Conservation (phyloP, 1,140 invertebrate genomes). For the Piezodorus guildinii region DNA sequence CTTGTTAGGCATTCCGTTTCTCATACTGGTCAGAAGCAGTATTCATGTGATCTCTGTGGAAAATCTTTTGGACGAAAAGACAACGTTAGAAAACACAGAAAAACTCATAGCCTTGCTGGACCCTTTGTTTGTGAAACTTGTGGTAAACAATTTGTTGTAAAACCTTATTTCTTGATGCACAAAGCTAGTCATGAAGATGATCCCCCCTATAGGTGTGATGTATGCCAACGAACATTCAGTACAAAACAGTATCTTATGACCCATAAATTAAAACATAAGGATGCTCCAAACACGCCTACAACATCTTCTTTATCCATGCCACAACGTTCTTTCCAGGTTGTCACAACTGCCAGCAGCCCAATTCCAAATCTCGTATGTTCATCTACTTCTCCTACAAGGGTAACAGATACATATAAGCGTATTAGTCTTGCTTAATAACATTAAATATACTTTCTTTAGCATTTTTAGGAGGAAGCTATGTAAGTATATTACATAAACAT, state of each 20-base stretch:
- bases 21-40: constrained; percentile 62
- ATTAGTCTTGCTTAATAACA: not conserved
- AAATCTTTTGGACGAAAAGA: constrained; percentile 66
- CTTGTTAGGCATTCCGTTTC: constrained; percentile 57
- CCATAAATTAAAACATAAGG: constrained; percentile 38
- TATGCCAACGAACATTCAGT: constrained; percentile 39
- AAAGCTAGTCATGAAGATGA: constrained; percentile 39
- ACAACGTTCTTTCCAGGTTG: constrained; percentile 1
- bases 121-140: constrained; percentile 58
- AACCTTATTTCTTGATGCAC: constrained; percentile 54
- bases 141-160: constrained; percentile 58
- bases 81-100: constrained; percentile 59
- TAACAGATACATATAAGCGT: not conserved
- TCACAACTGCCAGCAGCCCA: not conserved
- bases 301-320: not conserved
- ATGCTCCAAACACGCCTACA: not conserved
- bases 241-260: constrained; percentile 40
- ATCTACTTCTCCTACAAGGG: not conserved
- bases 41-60: constrained; percentile 60
- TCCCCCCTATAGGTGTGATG: constrained; percentile 29
- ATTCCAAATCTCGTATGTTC: not conserved
- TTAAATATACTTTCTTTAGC: too few relatives aligned
- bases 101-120: constrained; percentile 49
- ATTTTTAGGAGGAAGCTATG: too few relatives aligned
- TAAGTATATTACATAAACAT: too few relatives aligned